Percentiles rank a stretch among this genome's conserved stretches.
These are phyloP conservation scores for Bicyclus anynana DNA, from an alignment of 1,140 invertebrate genomes.

Conservation along the genomic window DNA sequence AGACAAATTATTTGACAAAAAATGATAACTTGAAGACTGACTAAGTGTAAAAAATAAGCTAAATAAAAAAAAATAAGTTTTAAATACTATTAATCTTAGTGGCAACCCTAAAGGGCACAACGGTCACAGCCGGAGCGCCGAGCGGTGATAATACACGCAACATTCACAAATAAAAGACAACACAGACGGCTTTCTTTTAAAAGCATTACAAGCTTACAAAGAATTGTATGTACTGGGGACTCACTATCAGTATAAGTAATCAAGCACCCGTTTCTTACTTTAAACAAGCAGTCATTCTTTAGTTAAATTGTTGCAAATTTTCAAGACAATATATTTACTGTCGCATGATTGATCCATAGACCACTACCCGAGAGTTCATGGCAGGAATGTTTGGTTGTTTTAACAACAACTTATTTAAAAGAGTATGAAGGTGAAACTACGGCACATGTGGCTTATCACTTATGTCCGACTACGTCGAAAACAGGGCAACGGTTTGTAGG, in stretches of 20 bases:
- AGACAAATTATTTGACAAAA: no score
- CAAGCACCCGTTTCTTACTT: not conserved
- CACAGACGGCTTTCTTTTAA: conserved; percentile 11
- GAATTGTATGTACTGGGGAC: not conserved
- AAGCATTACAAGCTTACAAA: not conserved
- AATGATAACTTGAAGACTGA: no score
- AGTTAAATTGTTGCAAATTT: not conserved
- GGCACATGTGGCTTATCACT: no score
- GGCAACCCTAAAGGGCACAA: conserved; percentile 18
- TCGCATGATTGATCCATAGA: not conserved
- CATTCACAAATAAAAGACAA: conserved; percentile 23
- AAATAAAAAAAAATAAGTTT: no score
- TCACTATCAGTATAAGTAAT: not conserved
- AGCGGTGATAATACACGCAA: conserved; percentile 24
- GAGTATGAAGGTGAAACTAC: no score
- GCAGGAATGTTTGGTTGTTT: no score
- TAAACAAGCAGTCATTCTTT: not conserved
- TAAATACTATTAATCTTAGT: not conserved
- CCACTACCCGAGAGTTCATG: no score
- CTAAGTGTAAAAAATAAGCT: no score
- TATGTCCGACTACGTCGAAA: no score
- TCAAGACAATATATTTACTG: not conserved
- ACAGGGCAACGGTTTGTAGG: no score
- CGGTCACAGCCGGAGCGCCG: conserved; percentile 19
- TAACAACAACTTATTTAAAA: no score